Evolutionary conservation across 2,113 vertebrate species (phyloP).

Genomic region (Trochalopteron elliotii): DNA sequence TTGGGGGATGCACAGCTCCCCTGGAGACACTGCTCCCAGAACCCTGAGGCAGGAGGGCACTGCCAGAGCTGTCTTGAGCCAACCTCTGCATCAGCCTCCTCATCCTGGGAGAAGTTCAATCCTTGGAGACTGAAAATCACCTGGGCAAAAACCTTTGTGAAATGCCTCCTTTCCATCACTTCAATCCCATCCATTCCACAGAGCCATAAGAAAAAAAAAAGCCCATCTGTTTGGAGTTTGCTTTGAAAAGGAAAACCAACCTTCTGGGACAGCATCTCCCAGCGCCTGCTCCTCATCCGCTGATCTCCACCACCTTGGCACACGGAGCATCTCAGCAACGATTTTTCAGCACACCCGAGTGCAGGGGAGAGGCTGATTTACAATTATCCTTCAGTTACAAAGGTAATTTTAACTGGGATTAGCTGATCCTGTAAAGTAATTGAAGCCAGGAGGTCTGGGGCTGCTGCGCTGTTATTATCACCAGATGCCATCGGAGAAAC

Average conservation of each 20-base stretch:
- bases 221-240: slow-evolving; percentile 73
- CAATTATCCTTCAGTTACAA: slow-evolving; percentile 68
- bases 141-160: background rate
- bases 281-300: slow-evolving; percentile 37
- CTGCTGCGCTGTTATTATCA: slow-evolving; percentile 47
- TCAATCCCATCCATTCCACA: background rate
- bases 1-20: fast-evolving
- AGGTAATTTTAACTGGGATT: slow-evolving; percentile 71
- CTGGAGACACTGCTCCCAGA: background rate
- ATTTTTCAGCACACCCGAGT: slow-evolving; percentile 35
- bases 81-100: background rate
- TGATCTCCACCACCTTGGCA: slow-evolving; percentile 30
- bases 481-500: slow-evolving; percentile 58
- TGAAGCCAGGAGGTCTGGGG: slow-evolving; percentile 63
- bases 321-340: background rate
- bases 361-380: slow-evolving; percentile 38
- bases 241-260: slow-evolving; percentile 37
- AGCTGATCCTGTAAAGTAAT: slow-evolving; percentile 68
- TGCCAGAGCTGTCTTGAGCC: background rate
- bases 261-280: slow-evolving; percentile 22
- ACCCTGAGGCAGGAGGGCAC: background rate
- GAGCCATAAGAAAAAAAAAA: background rate
- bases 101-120: background rate
- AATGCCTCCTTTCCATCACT: background rate
- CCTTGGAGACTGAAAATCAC: background rate